Evolutionary conservation across 2,113 vertebrate genomes (phyloP).

Genomic region (Glaucomys volans): DNA sequence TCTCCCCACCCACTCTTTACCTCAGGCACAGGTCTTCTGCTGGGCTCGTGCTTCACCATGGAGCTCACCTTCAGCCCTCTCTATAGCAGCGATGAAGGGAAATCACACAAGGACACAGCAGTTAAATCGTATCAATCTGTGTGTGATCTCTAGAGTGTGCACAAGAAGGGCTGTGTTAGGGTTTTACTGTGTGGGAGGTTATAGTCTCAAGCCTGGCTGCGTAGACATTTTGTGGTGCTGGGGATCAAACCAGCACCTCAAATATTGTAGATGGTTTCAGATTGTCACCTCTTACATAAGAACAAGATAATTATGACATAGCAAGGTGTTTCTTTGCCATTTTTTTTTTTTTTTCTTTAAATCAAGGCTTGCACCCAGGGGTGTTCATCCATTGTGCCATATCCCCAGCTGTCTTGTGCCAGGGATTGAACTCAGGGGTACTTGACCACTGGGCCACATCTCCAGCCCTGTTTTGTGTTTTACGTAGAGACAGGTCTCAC

Average conservation of each 20-base stretch:
- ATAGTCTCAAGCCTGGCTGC: background rate
- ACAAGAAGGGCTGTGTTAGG: too few relatives aligned
- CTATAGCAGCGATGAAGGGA: too few relatives aligned
- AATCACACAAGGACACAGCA: background rate
- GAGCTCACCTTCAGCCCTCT: background rate
- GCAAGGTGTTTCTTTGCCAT: background rate
- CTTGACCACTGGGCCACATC: too few relatives aligned
- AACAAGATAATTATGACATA: fast-evolving
- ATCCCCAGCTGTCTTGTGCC: too few relatives aligned
- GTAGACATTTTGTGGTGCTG: background rate
- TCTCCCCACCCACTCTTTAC: too few relatives aligned
- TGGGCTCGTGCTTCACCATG: background rate
- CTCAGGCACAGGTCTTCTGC: background rate
- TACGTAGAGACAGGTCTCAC: too few relatives aligned
- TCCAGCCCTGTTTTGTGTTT: too few relatives aligned
- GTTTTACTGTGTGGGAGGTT: fast-evolving
- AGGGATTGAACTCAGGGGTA: too few relatives aligned
- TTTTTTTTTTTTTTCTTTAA: too few relatives aligned
- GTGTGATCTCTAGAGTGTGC: fast-evolving
- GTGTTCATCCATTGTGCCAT: too few relatives aligned
- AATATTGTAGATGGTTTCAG: fast-evolving
- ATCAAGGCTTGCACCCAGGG: too few relatives aligned
- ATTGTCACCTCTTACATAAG: background rate
- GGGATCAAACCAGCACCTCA: background rate
- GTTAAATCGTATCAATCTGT: background rate